Base-by-base conservation (phyloP, 2,113 vertebrate genomes). In the Meleagris gallopavo region DNA sequence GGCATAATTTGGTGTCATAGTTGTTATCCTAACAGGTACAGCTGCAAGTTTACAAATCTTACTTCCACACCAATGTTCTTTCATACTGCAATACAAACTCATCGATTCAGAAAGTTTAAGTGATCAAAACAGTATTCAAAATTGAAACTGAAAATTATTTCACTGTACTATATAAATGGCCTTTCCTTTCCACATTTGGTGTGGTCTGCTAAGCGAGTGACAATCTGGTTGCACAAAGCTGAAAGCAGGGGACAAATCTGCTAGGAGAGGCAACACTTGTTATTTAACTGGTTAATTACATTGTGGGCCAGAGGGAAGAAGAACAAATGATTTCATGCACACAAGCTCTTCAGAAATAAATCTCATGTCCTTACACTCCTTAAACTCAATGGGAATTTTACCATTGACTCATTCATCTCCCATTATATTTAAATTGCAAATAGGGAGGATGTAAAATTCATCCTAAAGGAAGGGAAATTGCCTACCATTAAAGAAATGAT, bases 381-480 rank as follows among this genome's bases (percentile, higher is more conserved):
- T 89, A 88, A 87, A 76, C 29, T 85, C 69, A 89, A 50, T 64
- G 32, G 20, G 65, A 89, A 40, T 48, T 90, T 91, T 91, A 91
- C 30, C 54, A 81, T 48, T 92, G 92, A 58, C 52, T 93, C 30
- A 75, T 81, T 91, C 38, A 81, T 78, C 60, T 83, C 58, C 66
- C 32, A 11, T 40, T 25, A 48, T 45, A 94, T 95, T 95, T 94
- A 83, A 97, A 95, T 91, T 91, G 79, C 90, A 93, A 95, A 94
- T 94, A 65, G 11, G 62, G 54, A 93, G 88, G 93, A 95, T 95
- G 83, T 45, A 88, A 75, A 77, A 78, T 86, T 92, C 61, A 84
- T 93, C 90, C 92, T 93, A 90, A 90, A 96, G 94, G 94, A 95
- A 94, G 66, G 73, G 66, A 94, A 97, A 94, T 90, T 92, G 76